These are phyloP conservation scores for Rhizomys pruinosus DNA, from an alignment of 2,113 vertebrate genomes.

Conservation along the genomic window DNA sequence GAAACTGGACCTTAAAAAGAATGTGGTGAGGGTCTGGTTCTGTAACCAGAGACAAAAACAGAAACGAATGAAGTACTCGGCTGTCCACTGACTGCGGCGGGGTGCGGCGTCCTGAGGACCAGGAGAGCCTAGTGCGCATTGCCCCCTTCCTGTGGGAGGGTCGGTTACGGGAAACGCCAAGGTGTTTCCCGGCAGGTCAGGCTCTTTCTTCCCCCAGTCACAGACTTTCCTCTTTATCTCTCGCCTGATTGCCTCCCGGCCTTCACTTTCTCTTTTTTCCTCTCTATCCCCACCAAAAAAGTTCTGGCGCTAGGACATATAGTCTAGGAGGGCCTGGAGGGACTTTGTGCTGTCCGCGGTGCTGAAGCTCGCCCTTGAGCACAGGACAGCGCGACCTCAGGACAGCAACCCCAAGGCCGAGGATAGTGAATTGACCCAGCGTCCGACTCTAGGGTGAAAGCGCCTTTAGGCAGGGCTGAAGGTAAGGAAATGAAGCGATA, in stretches of 20 bases:
- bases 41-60: constrained; percentile 97
- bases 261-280: constrained; percentile 39
- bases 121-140: constrained; percentile 2
- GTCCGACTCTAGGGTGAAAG: neutral
- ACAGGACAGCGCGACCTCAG: neutral
- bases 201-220: constrained; percentile 24
- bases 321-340: neutral
- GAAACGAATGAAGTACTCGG: constrained; percentile 97
- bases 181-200: constrained; percentile 70
- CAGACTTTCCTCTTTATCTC: constrained; percentile 60
- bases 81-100: constrained; percentile 88
- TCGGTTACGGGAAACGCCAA: constrained; percentile 46
- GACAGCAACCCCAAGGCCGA: neutral
- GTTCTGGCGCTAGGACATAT: constrained; percentile 44
- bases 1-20: constrained; percentile 96
- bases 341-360: constrained; percentile 70
- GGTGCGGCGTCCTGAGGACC: constrained; percentile 1
- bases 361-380: constrained; percentile 55
- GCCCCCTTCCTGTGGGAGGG: neutral
- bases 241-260: constrained; percentile 2
- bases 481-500: constrained; percentile 46
- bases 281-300: constrained; percentile 56
- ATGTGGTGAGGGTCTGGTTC: constrained; percentile 97
- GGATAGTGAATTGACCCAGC: neutral
- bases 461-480: constrained; percentile 19